phyloP scores from a whole-genome alignment of 1,140 invertebrate species.

The Hermetia illucens region DNA sequence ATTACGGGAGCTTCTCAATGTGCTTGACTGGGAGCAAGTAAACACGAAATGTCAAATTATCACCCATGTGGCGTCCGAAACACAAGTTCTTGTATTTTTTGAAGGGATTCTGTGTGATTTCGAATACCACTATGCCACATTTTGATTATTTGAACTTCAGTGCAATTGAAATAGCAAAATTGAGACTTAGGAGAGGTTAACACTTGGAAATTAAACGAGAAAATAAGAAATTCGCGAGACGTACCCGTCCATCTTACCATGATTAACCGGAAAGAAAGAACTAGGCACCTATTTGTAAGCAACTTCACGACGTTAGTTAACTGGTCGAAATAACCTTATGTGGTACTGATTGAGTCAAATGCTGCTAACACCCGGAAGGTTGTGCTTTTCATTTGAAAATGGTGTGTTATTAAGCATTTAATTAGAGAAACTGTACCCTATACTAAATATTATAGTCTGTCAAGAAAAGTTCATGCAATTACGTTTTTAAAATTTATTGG shows the following conservation, averaged over 20 bases:
- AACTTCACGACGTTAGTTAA: neutral
- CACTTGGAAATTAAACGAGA: neutral
- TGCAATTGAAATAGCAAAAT: conserved; percentile 4
- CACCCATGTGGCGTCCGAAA: no score
- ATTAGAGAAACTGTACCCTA: neutral
- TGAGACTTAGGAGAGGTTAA: neutral
- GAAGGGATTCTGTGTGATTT: neutral
- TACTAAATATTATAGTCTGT: no score
- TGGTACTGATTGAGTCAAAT: neutral
- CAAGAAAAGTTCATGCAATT: no score
- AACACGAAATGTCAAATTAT: no score
- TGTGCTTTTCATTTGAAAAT: neutral
- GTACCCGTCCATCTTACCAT: no score
- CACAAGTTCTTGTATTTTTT: no score
- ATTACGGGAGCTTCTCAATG: no score
- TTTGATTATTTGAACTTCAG: conserved; percentile 3
- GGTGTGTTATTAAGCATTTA: no score
- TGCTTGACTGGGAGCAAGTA: no score
- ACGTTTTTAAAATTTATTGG: no score
- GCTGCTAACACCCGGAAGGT: neutral
- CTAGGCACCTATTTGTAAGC: conserved; percentile 1
- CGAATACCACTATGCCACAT: conserved; percentile 1
- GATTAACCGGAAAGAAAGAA: conserved; percentile 13
- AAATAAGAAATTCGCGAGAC: conserved; percentile 7
- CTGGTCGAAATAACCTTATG: neutral